Percentiles rank a stretch among this genome's conserved stretches.
Conservation (phyloP, 92 coral and sea anemone genomes). For the Zoanthus sociatus region DNA sequence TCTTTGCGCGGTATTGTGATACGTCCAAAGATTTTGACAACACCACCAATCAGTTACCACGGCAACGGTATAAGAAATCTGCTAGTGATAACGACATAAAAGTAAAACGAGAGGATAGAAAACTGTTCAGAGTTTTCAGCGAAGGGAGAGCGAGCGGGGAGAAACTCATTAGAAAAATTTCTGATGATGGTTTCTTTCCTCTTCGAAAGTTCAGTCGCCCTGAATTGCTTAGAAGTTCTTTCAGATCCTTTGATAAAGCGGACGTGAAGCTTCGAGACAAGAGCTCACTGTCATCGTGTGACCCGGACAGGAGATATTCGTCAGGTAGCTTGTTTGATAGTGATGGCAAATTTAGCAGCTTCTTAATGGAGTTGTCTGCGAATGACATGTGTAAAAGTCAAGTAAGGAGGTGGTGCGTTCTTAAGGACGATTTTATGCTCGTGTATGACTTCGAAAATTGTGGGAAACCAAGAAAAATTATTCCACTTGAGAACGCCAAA, state of each 20-base stretch:
- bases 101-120: slow-evolving; percentile 54
- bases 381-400: slow-evolving; percentile 83
- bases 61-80: slow-evolving; percentile 60
- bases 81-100: slow-evolving; percentile 80
- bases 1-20: slow-evolving; percentile 76
- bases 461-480: slow-evolving; percentile 59
- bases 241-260: slow-evolving; percentile 76
- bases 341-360: slow-evolving; percentile 89
- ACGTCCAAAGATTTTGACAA: slow-evolving; percentile 24
- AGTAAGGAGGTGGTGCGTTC: slow-evolving; percentile 94
- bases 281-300: not conserved
- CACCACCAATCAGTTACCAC: slow-evolving; percentile 38
- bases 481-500: slow-evolving; percentile 69
- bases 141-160: slow-evolving; percentile 92
- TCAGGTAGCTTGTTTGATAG: slow-evolving; percentile 89
- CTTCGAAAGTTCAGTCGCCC: slow-evolving; percentile 78
- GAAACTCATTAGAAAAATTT: slow-evolving; percentile 70
- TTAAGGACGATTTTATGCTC: slow-evolving; percentile 70
- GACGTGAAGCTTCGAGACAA: slow-evolving; percentile 74
- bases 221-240: slow-evolving; percentile 73
- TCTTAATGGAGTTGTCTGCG: slow-evolving; percentile 81
- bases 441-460: slow-evolving; percentile 78
- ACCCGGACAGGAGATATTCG: slow-evolving; percentile 69
- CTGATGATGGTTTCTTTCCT: slow-evolving; percentile 77
- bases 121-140: slow-evolving; percentile 68